phyloP scores from a whole-genome alignment of 2,113 vertebrate genomes.

The Pitta sordida region DNA sequence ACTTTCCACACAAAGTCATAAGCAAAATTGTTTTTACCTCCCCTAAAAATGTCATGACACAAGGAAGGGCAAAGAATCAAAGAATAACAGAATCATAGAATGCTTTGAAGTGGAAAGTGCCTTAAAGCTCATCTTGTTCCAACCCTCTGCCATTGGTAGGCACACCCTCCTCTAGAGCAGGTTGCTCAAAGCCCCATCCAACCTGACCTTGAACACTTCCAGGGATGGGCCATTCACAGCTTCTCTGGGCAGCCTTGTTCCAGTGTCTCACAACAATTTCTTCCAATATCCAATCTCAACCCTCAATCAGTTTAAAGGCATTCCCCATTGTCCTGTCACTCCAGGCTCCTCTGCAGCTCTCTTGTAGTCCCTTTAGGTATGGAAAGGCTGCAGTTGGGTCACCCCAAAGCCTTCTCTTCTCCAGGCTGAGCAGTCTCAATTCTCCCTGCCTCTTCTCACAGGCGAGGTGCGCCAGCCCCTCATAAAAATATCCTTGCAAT shows the following conservation, averaged over 20 bases:
- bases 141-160: neutral
- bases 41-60: neutral
- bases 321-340: neutral
- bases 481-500: rapidly evolving
- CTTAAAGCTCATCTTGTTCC: neutral
- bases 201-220: neutral
- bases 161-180: neutral
- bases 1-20: neutral
- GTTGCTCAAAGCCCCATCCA: neutral
- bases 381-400: neutral
- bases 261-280: neutral
- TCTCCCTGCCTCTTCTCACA: neutral
- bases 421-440: neutral
- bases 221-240: neutral
- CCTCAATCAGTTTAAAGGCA: too few relatives aligned
- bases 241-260: neutral
- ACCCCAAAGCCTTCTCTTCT: neutral
- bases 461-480: neutral
- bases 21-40: neutral
- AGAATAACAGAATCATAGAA: neutral
- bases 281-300: neutral
- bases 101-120: neutral
- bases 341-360: neutral
- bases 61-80: neutral
- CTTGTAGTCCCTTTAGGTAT: neutral